Evolutionary conservation across 2,888 invertebrate genomes (phyloP).

Genomic region (Heliconius erato): DNA sequence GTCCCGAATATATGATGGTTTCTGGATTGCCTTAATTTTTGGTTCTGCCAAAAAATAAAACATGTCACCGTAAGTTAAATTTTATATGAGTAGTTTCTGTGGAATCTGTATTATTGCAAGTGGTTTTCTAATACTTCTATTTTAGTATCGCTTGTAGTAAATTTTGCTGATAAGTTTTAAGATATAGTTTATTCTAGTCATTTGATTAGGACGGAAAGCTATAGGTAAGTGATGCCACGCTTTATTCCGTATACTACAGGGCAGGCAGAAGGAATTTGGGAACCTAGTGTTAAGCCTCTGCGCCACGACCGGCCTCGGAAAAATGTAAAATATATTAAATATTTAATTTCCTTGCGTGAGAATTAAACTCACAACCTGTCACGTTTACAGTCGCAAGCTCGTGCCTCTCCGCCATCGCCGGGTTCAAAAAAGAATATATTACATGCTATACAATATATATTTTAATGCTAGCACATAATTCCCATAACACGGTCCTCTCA

Average conservation of each 20-base stretch:
- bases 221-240: too few species aligned
- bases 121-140: background rate
- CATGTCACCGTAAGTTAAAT: conserved; percentile 17
- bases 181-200: background rate
- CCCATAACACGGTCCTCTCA: conserved; percentile 42
- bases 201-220: too few species aligned
- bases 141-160: background rate
- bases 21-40: conserved; percentile 33
- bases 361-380: too few species aligned
- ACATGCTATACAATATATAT: conserved; percentile 29
- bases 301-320: too few species aligned
- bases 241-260: background rate
- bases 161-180: background rate
- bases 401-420: too few species aligned
- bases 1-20: conserved; percentile 31
- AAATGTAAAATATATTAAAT: too few species aligned
- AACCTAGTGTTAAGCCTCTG: background rate
- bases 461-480: conserved; percentile 39
- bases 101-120: background rate
- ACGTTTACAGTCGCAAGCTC: too few species aligned
- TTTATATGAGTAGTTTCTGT: conserved; percentile 27
- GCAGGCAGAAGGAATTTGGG: background rate
- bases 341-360: too few species aligned
- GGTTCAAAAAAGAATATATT: too few species aligned
- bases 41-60: conserved; percentile 39